These are phyloP conservation scores for Cryptosula pallasiana DNA, from an alignment of 2,888 invertebrate species.

Conservation along the genomic window DNA sequence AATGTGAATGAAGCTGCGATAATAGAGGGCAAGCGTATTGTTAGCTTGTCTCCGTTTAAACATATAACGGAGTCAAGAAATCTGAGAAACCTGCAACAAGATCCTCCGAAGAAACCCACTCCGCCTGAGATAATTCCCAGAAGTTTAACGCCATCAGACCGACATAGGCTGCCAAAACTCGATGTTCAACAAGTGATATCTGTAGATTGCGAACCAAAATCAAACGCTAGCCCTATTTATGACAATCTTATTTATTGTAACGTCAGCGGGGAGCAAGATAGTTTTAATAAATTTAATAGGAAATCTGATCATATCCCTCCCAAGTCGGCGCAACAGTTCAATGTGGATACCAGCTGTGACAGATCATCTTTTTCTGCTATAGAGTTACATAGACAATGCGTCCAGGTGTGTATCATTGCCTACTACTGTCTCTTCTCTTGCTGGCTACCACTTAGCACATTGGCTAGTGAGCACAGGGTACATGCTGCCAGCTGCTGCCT, in stretches of 20 bases:
- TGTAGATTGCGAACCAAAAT: not conserved
- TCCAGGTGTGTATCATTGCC: constrained; percentile 16
- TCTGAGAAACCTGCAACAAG: not conserved
- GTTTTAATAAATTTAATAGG: not conserved
- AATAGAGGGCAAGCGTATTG: not conserved
- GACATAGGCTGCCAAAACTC: not conserved
- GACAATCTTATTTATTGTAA: constrained; percentile 2
- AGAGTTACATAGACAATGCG: not conserved
- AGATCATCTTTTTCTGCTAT: not conserved
- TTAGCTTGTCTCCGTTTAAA: not conserved
- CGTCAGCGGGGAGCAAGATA: not conserved
- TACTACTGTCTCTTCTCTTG: no score
- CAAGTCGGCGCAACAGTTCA: not conserved
- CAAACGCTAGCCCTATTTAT: not conserved
- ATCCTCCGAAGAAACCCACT: not conserved
- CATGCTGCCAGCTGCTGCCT: no score
- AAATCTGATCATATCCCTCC: not conserved
- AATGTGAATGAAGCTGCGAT: constrained; percentile 11
- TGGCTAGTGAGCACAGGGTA: no score
- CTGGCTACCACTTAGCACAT: no score
- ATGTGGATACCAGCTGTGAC: not conserved
- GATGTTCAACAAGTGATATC: not conserved
- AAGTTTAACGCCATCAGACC: not conserved
- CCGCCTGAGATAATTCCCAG: not conserved
- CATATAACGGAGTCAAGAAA: not conserved